Conservation (phyloP, 2,113 vertebrate genomes). For the Myiopsitta monachus region DNA sequence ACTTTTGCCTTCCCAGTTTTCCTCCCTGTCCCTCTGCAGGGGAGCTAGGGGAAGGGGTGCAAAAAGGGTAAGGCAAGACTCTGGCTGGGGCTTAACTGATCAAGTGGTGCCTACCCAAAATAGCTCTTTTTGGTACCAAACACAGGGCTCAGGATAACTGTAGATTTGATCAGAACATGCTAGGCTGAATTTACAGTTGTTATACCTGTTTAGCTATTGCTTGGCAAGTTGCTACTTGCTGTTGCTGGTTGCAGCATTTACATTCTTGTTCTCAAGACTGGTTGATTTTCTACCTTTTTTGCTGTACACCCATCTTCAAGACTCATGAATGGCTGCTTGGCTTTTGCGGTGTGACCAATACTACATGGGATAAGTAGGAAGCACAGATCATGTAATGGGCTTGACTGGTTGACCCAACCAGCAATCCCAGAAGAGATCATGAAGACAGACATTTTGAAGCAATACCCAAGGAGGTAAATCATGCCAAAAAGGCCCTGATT, state of each 20-base stretch:
- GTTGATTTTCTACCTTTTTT: background rate
- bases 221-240: background rate
- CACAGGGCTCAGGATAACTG: background rate
- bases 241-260: background rate
- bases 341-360: background rate
- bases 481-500: background rate
- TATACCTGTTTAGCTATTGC: background rate
- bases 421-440: background rate
- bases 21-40: background rate
- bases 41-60: background rate
- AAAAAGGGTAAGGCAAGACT: background rate
- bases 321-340: background rate
- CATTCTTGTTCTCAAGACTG: background rate
- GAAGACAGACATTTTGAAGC: background rate
- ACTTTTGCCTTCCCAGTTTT: background rate
- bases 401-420: background rate
- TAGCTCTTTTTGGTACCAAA: background rate
- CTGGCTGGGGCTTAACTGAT: background rate
- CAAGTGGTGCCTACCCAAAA: background rate
- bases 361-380: background rate
- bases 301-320: background rate
- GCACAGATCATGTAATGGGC: background rate
- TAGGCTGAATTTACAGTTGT: background rate
- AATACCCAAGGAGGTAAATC: accelerated
- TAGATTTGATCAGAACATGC: background rate